A percentile compares a stretch with the other conserved stretches of the same genome.
Conservation (phyloP, 2,113 vertebrate genomes). For the Mellivora capensis region DNA sequence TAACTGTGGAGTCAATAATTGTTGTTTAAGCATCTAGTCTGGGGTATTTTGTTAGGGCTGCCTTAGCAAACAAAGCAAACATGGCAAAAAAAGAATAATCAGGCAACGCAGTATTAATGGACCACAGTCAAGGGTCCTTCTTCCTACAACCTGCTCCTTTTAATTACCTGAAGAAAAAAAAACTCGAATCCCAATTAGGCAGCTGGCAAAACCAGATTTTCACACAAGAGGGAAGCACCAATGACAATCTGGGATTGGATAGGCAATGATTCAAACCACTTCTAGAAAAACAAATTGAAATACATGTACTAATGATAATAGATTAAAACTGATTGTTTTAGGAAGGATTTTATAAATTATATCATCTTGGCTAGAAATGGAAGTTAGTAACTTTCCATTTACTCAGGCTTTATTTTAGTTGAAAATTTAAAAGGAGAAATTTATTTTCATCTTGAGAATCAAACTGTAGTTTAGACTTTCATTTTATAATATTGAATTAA, state of each 20-base stretch:
- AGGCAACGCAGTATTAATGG: not conserved
- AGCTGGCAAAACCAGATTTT: not conserved
- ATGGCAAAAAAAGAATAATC: not conserved
- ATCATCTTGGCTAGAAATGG: not conserved
- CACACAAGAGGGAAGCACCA: not conserved
- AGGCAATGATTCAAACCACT: not conserved
- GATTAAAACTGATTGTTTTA: not conserved
- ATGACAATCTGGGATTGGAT: not conserved
- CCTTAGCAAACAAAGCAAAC: not conserved
- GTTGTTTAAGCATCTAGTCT: not conserved
- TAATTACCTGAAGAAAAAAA: not conserved
- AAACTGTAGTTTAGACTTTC: not conserved
- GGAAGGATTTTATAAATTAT: not conserved
- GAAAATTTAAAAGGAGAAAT: not conserved
- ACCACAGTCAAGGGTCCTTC: not conserved
- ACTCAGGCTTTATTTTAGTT: not conserved
- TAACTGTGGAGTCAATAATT: not conserved
- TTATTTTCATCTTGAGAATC: not conserved
- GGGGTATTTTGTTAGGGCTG: not conserved
- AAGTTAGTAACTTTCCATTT: not conserved
- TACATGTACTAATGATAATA: not conserved
- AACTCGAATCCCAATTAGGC: not conserved
- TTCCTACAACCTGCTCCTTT: not conserved
- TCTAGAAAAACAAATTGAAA: not conserved
- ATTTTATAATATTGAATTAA: not conserved